Evolutionary conservation across 2,888 invertebrate genomes (phyloP).

Genomic region (Cybosia mesomella): DNA sequence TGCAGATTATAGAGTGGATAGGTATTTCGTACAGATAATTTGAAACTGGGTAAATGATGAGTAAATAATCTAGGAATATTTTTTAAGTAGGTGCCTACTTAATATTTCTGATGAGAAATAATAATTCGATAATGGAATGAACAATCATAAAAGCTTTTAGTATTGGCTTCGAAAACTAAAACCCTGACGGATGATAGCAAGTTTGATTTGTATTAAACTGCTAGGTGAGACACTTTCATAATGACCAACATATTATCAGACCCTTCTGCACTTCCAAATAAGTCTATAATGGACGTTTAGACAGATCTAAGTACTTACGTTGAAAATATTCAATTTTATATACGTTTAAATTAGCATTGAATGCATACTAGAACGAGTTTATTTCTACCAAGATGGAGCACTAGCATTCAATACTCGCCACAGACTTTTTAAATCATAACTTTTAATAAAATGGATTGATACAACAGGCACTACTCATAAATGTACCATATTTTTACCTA

Average conservation of each 20-base stretch:
- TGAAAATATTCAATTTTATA: neutral
- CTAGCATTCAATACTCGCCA: too few relatives aligned
- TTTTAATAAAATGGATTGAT: too few relatives aligned
- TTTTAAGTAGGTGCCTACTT: neutral
- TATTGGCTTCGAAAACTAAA: neutral
- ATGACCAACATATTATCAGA: neutral
- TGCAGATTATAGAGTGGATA: too few relatives aligned
- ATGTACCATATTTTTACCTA: too few relatives aligned
- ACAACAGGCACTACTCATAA: too few relatives aligned
- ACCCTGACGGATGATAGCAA: neutral
- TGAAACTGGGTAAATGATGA: too few relatives aligned
- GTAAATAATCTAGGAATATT: neutral
- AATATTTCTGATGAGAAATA: neutral
- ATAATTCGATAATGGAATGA: neutral
- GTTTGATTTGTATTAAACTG: neutral
- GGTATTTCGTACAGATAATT: too few relatives aligned
- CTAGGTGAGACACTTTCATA: neutral
- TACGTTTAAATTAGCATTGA: neutral
- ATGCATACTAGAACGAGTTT: neutral
- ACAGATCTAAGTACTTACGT: neutral
- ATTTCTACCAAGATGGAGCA: neutral
- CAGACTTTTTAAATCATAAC: too few relatives aligned
- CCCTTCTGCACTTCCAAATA: neutral
- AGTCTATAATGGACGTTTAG: neutral
- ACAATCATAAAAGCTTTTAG: constrained; percentile 1